Evolutionary conservation across 2,888 invertebrate genomes (phyloP).

Genomic region (Sericinus montela): DNA sequence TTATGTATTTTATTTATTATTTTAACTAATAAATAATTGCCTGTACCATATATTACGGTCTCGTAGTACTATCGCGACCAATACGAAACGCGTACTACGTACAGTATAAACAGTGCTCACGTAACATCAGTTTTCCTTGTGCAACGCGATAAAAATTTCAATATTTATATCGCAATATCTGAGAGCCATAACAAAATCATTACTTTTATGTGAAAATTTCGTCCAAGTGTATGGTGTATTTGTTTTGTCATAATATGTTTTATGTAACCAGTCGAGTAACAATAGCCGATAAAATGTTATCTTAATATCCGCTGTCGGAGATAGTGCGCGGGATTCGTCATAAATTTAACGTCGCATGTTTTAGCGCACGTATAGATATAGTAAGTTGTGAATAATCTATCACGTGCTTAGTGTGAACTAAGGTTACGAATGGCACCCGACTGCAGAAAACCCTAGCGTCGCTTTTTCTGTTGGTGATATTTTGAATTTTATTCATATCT

Average conservation of each 20-base stretch:
- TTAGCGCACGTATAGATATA: slow-evolving; percentile 20
- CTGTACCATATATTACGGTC: too few relatives aligned
- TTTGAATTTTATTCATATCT: too few relatives aligned
- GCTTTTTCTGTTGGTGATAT: too few relatives aligned
- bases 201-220: slow-evolving; percentile 13
- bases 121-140: slow-evolving; percentile 10
- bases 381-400: slow-evolving; percentile 12
- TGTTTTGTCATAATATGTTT: slow-evolving; percentile 15
- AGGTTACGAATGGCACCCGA: too few relatives aligned
- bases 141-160: slow-evolving; percentile 17
- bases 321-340: slow-evolving; percentile 19
- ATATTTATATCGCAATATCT: slow-evolving; percentile 10
- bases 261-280: slow-evolving; percentile 20
- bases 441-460: too few relatives aligned
- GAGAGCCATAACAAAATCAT: slow-evolving; percentile 15
- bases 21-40: too few relatives aligned
- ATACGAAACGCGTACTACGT: slow-evolving; percentile 4
- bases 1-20: too few relatives aligned
- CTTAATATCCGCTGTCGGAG: slow-evolving; percentile 25
- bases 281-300: slow-evolving; percentile 26
- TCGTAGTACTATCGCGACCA: too few relatives aligned
- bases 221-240: neutral
- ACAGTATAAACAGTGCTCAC: neutral
- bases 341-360: slow-evolving; percentile 7
- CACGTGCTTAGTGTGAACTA: slow-evolving; percentile 12